These are phyloP conservation scores for Nansenia antarctica DNA, from an alignment of 2,113 vertebrate species.

Conservation along the genomic window DNA sequence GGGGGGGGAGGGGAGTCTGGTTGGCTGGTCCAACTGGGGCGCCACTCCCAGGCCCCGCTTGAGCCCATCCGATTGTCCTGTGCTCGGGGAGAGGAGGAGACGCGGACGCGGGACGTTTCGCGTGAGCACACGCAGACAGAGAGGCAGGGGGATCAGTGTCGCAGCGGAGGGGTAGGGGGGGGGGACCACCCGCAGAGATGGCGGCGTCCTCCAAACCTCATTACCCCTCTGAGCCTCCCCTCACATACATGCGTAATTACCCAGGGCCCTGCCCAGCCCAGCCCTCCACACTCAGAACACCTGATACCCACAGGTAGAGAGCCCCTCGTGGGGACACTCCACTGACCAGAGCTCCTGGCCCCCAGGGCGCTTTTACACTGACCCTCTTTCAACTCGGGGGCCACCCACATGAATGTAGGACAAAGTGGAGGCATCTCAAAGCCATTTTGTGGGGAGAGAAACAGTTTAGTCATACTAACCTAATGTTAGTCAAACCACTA, in stretches of 20 bases:
- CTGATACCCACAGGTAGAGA: constrained; percentile 73
- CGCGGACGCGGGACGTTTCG: constrained; percentile 56
- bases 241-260: constrained; percentile 79
- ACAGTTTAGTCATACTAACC: constrained; percentile 57
- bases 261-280: constrained; percentile 49
- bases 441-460: constrained; percentile 54
- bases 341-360: constrained; percentile 35
- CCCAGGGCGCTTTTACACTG: constrained; percentile 55
- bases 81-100: constrained; percentile 33
- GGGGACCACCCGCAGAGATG: constrained; percentile 75
- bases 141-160: constrained; percentile 60
- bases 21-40: constrained; percentile 53
- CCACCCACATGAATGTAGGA: constrained; percentile 76
- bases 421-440: constrained; percentile 59
- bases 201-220: constrained; percentile 72
- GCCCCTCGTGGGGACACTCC: constrained; percentile 50
- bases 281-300: constrained; percentile 55
- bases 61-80: constrained; percentile 61
- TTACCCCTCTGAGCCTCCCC: constrained; percentile 68
- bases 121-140: constrained; percentile 71
- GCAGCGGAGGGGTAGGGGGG: constrained; percentile 36
- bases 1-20: constrained; percentile 42
- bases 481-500: constrained; percentile 67
- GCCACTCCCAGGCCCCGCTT: constrained; percentile 47
- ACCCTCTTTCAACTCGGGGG: constrained; percentile 56